These are phyloP conservation scores for Ophion ellenae DNA, from an alignment of 2,888 invertebrate genomes.

Conservation along the genomic window DNA sequence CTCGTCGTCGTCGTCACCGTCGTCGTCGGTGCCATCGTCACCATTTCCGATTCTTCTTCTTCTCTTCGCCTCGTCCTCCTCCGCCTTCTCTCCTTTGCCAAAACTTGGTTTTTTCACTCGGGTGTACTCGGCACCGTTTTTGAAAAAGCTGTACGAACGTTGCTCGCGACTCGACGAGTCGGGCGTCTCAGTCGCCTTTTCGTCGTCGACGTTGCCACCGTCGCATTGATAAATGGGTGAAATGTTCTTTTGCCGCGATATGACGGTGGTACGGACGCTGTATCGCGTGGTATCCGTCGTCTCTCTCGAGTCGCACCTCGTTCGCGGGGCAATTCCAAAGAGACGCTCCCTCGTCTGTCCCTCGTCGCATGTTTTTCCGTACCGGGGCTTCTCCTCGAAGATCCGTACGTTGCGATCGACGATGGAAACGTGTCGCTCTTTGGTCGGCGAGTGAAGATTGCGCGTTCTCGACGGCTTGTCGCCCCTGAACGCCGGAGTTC, in stretches of 20 bases:
- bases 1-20: constrained; percentile 17
- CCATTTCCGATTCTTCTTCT: neutral
- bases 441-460: constrained; percentile 69
- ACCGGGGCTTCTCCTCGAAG: constrained; percentile 70
- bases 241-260: constrained; percentile 70
- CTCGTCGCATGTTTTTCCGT: neutral
- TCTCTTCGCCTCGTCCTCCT: constrained; percentile 29
- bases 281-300: constrained; percentile 59
- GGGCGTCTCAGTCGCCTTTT: neutral
- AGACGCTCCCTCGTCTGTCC: constrained; percentile 47
- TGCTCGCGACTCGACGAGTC: constrained; percentile 71
- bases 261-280: constrained; percentile 67
- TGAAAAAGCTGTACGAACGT: constrained; percentile 60
- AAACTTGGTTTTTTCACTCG: constrained; percentile 62
- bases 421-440: constrained; percentile 66
- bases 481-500: constrained; percentile 86
- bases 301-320: neutral
- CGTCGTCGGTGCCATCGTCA: neutral
- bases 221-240: constrained; percentile 65
- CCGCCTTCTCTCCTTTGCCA: neutral
- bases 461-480: constrained; percentile 79
- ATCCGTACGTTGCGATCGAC: constrained; percentile 70
- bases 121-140: constrained; percentile 71
- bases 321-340: neutral
- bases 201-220: neutral